Evolutionary conservation across 2,888 invertebrate genomes (phyloP), one percentile per base, ranked within the genome.

Genomic region (Limnephilus auricula): DNA sequence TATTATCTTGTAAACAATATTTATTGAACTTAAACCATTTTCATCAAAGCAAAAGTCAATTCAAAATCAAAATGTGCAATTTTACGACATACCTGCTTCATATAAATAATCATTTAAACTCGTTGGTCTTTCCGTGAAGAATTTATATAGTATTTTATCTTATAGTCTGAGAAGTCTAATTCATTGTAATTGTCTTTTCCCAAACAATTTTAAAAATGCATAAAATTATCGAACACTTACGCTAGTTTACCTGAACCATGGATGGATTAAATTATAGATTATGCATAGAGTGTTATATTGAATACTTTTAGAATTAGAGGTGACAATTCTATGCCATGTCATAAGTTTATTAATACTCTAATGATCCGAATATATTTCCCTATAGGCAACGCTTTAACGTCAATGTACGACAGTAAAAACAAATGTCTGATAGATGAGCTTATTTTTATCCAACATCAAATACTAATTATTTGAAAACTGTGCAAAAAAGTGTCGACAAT

Each of bases 381-480:
- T 84, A 30, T 65, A 83, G 84, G 84, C 84, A 89, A 91, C 79
- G 91, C 91, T 91, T 91, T 91, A 91, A 91, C 30, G 91, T 91
- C 91, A 85, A 40, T 37, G 50, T 91, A 40, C 50, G 91, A 86
- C 91, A 45, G 84, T 79, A 83, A 80, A 89, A 91, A 89, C 34
- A 90, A 91, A 92, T 91, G 92, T 92, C 92, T 92, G 92, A 92
- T 89, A 65, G 89, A 92, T 92, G 92, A 92, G 92, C 92, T 92
- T 92, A 92, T 92, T 92, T 92, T 92, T 84, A 91, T 91, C 78
- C 65, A 89, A 79, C 80, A 80, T 65, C 65, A 65, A 65, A 65
- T 25, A 65, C 65, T 25, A 65, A 25, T 65, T 65, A 65, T n/a
- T n/a, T 65, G 65, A 65, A 65, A 65, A 65, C 65, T 65, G 65